phyloP scores from a whole-genome alignment of 2,888 invertebrate genomes.

The Dilophus febrilis region DNA sequence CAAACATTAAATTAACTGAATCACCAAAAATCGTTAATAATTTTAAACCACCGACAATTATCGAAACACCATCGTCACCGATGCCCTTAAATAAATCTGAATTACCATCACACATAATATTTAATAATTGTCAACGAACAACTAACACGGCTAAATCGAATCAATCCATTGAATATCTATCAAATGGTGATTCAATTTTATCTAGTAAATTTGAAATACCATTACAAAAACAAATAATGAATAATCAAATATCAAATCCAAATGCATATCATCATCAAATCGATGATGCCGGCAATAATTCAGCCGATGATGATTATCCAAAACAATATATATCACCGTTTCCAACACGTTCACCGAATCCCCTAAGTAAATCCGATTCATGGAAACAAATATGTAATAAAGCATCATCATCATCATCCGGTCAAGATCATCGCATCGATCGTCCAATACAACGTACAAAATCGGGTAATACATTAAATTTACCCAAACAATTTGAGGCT shows the following conservation, averaged over 20 bases:
- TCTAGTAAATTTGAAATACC: conserved; percentile 1
- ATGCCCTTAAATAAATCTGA: conserved; percentile 12
- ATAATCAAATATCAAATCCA: not conserved
- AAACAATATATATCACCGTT: conserved; percentile 7
- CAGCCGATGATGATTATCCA: not conserved
- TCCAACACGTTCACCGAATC: conserved; percentile 19
- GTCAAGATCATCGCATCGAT: conserved; percentile 15
- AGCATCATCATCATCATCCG: conserved; percentile 22
- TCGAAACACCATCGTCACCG: conserved; percentile 25
- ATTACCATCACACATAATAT: conserved; percentile 26
- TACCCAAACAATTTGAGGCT: conserved; percentile 69
- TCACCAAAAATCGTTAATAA: not conserved
- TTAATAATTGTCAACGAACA: conserved; percentile 19
- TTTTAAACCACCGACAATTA: conserved; percentile 17
- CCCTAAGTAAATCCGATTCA: conserved; percentile 56
- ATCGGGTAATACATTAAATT: conserved; percentile 53
- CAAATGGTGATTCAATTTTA: not conserved
- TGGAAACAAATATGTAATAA: conserved; percentile 52
- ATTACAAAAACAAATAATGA: not conserved
- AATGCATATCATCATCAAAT: not conserved
- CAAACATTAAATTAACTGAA: not conserved
- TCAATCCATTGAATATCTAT: not conserved
- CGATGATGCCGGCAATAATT: not conserved
- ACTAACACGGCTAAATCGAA: too few species aligned
- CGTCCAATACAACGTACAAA: conserved; percentile 36